Evolutionary conservation across 2,797 vertebrate species (phyloP).

Genomic region (Chaunax sp.): DNA sequence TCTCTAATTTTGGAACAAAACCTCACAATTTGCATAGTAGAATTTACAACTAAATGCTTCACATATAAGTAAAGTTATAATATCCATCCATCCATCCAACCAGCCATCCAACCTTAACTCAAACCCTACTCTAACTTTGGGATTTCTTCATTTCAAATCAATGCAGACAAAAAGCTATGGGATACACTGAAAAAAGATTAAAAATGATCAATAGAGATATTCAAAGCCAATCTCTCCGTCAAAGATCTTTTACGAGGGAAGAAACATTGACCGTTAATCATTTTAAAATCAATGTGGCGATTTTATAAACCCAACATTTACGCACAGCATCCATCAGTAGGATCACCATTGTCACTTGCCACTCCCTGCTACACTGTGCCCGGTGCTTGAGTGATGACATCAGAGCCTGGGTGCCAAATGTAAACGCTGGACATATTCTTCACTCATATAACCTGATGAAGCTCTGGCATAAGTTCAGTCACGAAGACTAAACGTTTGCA

Average conservation of each 20-base stretch:
- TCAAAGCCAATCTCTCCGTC: not conserved
- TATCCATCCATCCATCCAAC: too few relatives aligned
- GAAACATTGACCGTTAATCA: not conserved
- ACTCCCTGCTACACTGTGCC: not conserved
- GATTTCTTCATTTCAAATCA: not conserved
- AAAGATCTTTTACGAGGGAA: not conserved
- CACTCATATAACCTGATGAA: too few relatives aligned
- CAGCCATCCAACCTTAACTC: too few relatives aligned
- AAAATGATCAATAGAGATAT: not conserved
- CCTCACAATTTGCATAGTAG: not conserved
- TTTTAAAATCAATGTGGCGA: not conserved
- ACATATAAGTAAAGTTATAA: too few relatives aligned
- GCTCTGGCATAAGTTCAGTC: too few relatives aligned
- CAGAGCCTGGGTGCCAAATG: too few relatives aligned
- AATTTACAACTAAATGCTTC: too few relatives aligned
- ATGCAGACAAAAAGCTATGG: not conserved
- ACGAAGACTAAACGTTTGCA: too few relatives aligned
- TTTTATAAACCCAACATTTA: not conserved
- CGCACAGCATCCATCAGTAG: not conserved
- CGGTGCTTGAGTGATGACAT: too few relatives aligned
- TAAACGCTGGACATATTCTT: too few relatives aligned
- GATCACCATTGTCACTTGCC: not conserved
- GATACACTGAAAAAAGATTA: not conserved
- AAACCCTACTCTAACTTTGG: not conserved
- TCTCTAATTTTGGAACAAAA: not conserved